A percentile compares a stretch with the other conserved stretches of the same genome.
Evolutionary conservation across 1,140 invertebrate genomes (phyloP).

Genomic region (Notospermus geniculatus): DNA sequence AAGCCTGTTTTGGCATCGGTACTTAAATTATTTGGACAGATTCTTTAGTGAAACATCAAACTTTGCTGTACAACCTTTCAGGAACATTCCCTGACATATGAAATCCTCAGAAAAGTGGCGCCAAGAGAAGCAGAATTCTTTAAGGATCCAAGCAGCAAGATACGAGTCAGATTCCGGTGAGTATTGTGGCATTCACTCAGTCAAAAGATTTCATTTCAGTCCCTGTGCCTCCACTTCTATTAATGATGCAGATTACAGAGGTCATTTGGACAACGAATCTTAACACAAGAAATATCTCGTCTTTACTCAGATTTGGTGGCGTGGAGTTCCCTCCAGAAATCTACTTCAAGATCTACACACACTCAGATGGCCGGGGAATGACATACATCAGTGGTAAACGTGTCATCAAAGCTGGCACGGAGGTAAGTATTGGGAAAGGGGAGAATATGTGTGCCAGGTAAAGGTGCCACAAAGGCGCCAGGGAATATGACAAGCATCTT

Average conservation of each 20-base stretch:
- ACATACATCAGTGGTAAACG: constrained; percentile 54
- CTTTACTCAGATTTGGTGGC: constrained; percentile 52
- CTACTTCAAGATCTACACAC: constrained; percentile 53
- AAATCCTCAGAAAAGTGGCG: constrained; percentile 51
- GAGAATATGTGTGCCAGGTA: too few species aligned
- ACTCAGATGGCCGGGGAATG: constrained; percentile 40
- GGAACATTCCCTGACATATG: constrained; percentile 52
- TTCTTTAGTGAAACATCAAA: background rate
- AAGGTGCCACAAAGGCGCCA: too few species aligned
- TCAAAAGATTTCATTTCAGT: background rate
- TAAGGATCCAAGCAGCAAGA: constrained; percentile 44
- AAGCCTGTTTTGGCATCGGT: too few species aligned
- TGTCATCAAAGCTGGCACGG: constrained; percentile 47
- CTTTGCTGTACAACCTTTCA: constrained; percentile 25
- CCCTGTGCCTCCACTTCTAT: background rate
- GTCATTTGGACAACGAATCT: background rate
- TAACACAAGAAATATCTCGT: constrained; percentile 7
- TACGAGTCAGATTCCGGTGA: constrained; percentile 53
- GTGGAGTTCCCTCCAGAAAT: constrained; percentile 55
- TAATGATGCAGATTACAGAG: too few species aligned
- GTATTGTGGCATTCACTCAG: constrained; percentile 3
- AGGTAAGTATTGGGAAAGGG: constrained; percentile 27
- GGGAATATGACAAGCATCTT: too few species aligned
- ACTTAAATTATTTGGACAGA: too few species aligned
- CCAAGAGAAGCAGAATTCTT: constrained; percentile 53